Evolutionary conservation across 53 echinoderm and acorn worm genomes (phyloP), one percentile per base, ranked within the genome.

Genomic region (Mesocentrotus franciscanus): DNA sequence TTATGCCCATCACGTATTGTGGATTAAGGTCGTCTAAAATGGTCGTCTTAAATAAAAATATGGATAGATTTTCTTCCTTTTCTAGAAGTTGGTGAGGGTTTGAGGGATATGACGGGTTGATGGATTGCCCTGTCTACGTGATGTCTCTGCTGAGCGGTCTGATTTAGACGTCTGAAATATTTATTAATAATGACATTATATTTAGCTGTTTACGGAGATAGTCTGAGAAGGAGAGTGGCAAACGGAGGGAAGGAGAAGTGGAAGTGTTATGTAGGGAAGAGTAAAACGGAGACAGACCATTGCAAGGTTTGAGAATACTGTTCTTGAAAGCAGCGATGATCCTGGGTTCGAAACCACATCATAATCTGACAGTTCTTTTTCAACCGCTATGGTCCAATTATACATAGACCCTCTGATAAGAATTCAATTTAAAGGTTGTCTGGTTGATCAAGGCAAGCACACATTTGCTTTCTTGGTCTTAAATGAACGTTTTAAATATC

Each of bases 1-100:
- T 57, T 87, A 4, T n/a, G n/a, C 29, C 59, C 59, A 87, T 87
- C 87, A 87, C 87, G 87, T 87, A 33, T 26, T 10, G 10, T 8
- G 58, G 87, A 87, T 87, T 87, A 87, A 18, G 57, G 27, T 58
- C 58, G 87, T 14, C 87, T 87, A n/a, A 87, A 87, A 81, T 81
- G 27, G 75, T 75, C 30, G 26, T 30, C 75, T 27, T 29, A 75
- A 75, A n/a, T 75, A 24, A 87, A 87, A 29, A 87, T 58, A 57
- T 87, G 56, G 58, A 58, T 9, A n/a, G 57, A 26, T 58, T 58
- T 87, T 55, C 16, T 42, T 42, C 84, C 30, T 76, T 30, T 76
- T 27, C 81, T 81, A 9, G 81, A 87, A 87, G 87, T 12, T 58
- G 7, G 20, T n/a, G 87, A 87, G 58, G 58, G 87, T 58, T 4